Conservation (phyloP, 2,888 invertebrate species). For the Cyclophora punctaria region DNA sequence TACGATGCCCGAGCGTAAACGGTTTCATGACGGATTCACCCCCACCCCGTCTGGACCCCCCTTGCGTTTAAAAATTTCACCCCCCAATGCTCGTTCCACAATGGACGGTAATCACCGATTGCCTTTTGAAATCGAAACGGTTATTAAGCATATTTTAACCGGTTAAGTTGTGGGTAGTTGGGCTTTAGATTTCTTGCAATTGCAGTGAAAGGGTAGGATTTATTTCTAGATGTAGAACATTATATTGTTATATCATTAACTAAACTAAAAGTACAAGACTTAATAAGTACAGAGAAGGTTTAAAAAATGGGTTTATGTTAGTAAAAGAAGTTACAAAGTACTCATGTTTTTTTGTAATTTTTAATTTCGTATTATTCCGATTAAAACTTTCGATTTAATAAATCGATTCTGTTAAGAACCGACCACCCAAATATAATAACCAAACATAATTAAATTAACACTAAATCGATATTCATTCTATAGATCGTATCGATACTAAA, state of each 20-base stretch:
- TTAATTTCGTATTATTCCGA: no score
- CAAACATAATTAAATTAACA: slow-evolving; percentile 26
- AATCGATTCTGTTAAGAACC: not conserved
- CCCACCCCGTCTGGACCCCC: slow-evolving; percentile 16
- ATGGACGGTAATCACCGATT: slow-evolving; percentile 68
- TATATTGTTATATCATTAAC: no score
- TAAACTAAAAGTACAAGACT: no score
- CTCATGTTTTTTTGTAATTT: no score
- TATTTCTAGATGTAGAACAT: no score
- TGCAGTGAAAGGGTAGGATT: no score
- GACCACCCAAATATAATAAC: slow-evolving; percentile 29
- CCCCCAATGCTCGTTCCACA: slow-evolving; percentile 57
- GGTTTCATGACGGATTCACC: slow-evolving; percentile 12
- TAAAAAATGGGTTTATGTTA: no score
- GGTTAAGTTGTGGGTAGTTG: slow-evolving; percentile 1
- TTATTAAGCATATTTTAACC: slow-evolving; percentile 48
- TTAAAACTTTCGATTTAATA: no score
- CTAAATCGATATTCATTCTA: slow-evolving; percentile 25
- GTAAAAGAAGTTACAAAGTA: no score
- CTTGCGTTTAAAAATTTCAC: slow-evolving; percentile 70
- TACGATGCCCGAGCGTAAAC: slow-evolving; percentile 28
- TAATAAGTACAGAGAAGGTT: no score
- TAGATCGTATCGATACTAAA: slow-evolving; percentile 41
- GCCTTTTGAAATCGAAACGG: slow-evolving; percentile 72
- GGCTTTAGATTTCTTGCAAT: not conserved